Conservation (phyloP, 37 sponge, comb jelly and placozoan species). For the Corticium candelabrum region DNA sequence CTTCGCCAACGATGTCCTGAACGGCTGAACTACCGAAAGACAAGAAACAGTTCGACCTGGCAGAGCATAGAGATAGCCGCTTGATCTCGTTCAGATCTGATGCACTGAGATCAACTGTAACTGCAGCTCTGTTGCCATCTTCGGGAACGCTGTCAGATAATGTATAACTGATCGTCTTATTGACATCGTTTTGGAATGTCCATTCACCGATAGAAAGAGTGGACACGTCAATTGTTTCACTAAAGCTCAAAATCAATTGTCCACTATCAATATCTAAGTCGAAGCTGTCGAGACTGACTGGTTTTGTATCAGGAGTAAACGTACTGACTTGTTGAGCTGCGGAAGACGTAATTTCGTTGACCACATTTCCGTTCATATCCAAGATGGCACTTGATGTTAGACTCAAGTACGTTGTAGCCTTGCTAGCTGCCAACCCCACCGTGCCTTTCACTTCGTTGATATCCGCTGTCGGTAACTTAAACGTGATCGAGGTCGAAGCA, state of each 20-base stretch:
- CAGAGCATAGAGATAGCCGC: conserved; percentile 48
- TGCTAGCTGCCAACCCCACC: conserved; percentile 26
- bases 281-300: conserved; percentile 40
- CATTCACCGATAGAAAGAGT: conserved; percentile 40
- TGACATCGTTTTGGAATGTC: conserved; percentile 53
- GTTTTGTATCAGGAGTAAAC: conserved; percentile 45
- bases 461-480: neutral
- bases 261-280: conserved; percentile 44
- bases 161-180: conserved; percentile 16
- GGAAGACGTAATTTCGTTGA: conserved; percentile 13
- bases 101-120: neutral
- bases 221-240: conserved; percentile 53
- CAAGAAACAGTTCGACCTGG: conserved; percentile 68
- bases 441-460: conserved; percentile 41
- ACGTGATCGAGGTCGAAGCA: neutral
- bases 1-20: conserved; percentile 53
- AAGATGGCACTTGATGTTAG: conserved; percentile 36
- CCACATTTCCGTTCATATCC: conserved; percentile 35
- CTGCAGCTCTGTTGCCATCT: conserved; percentile 41
- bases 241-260: conserved; percentile 51
- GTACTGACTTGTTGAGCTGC: conserved; percentile 31
- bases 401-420: conserved; percentile 39
- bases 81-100: conserved; percentile 55
- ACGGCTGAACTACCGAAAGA: conserved; percentile 45
- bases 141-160: conserved; percentile 52